Evolutionary conservation across 2,113 vertebrate genomes (phyloP), one percentile per base, ranked within the genome.

Genomic region (Shinisaurus crocodilurus): DNA sequence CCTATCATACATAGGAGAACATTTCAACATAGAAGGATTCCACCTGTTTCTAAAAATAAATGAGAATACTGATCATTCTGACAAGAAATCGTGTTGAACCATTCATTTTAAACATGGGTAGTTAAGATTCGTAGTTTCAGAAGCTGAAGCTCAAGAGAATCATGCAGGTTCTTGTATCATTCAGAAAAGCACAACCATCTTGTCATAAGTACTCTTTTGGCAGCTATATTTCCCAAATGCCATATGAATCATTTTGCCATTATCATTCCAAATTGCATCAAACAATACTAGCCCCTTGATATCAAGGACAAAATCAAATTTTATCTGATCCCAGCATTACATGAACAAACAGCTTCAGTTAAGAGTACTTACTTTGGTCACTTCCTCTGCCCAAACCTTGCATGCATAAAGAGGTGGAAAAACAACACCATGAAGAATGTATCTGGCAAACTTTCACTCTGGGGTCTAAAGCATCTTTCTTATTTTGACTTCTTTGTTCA

Each of bases 341-440:
- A 76, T 9, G 25, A 85, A 76, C 57, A 34, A 65, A 85, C 43
- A 77, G 8, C n/a, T 84, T 89, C 29, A 83, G 23, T 67, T 67
- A 50, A 70, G 70, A 76, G 97, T 98, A 98, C 98, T 99, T 98
- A 99, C 99, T 98, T 98, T 98, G 6, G 98, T 98, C 96, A 99
- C 97, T 97, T 99, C 98, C 97, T 99, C 98, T 96, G 98, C 97
- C 98, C 98, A 99, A 97, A 99, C 98, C 99, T 99, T 98, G 98
- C 93, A 97, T 98, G 98, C 97, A 97, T 98, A 98, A 94, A 97
- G 97, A 96, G 97, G 95, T 85, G 90, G 85, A 94, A 85, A 94
- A 16, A 97, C 34, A 92, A 89, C 74, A 32, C 60, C 84, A 37
- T 82, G 77, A 81, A 80, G 74, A 69, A 88, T 72, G 92, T 90